Base-by-base conservation (phyloP, 2,888 invertebrate species). In the Vandiemenella viatica region DNA sequence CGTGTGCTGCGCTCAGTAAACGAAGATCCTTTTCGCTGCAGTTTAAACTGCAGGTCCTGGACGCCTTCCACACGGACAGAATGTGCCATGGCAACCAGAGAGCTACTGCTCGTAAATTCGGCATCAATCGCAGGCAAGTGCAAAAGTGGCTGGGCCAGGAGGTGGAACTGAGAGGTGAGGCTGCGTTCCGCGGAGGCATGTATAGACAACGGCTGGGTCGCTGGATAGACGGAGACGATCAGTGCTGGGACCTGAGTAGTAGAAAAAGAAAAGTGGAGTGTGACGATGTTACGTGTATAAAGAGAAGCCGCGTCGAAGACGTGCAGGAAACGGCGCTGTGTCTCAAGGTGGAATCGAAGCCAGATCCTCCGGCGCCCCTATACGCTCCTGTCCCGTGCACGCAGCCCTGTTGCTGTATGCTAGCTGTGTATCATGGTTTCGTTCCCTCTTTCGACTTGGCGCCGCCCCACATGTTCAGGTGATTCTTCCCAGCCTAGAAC, bases 61-160 rank as follows among this genome's bases (percentile, higher is more conserved):
- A 71, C 56, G 70, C 70, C 4, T 71, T 69, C 55, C 65, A 68
- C 50, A 56, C 61, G 4, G 70, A 71, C 53, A 57, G 59, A 10
- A 62, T 59, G 1, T 68, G 70, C 16, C 64, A 64, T 13, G 67
- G 68, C 1, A 72, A 71, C 55, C 72, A 71, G 51, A 60, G 71
- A 41, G 71, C 71, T 26, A 71, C 70, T 2, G 71, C 71, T 4
- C 63, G 70, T 43, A 69, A 70, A 57, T 71, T 68, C 54, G 66
- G 66, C 48, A 70, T 71, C 47, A 70, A 71, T 57, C 63, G 71
- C 6, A 63, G 71, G 13, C 71, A 72, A 58, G 69, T 72, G 22
- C 71, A 71, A 53, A 71, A 71, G 56, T 71, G 72, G 71, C 57
- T 71, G 2, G 64, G 67, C 10, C 68, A 69, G 53, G 69, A 69